Evolutionary conservation across 1,140 invertebrate genomes (phyloP).

Genomic region (Drosophila jambulina): DNA sequence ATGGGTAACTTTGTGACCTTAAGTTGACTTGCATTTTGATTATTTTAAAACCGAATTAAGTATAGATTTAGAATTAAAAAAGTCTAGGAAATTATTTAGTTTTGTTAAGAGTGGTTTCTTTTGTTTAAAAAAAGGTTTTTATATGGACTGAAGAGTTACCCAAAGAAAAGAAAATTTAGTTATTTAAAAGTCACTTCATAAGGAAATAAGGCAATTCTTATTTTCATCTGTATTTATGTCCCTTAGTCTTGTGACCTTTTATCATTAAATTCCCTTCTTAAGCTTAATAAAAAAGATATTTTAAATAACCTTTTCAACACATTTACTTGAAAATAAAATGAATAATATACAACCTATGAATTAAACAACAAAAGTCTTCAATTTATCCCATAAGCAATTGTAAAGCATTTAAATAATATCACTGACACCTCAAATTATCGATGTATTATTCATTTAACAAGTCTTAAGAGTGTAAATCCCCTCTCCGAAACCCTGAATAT

Average conservation of each 20-base stretch:
- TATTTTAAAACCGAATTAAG: background rate
- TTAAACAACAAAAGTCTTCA: background rate
- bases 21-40: background rate
- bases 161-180: background rate
- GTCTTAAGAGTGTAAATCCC: background rate
- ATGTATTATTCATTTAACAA: background rate
- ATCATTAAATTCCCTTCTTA: too few species aligned
- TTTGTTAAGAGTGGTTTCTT: too few species aligned
- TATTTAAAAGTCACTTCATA: background rate
- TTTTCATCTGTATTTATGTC: too few species aligned
- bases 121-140: background rate
- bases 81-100: background rate
- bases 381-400: background rate
- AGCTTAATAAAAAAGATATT: too few species aligned
- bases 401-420: background rate
- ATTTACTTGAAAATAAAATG: too few species aligned
- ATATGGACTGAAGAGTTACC: background rate
- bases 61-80: background rate
- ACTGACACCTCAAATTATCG: background rate
- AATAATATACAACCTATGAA: background rate
- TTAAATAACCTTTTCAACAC: too few species aligned
- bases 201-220: too few species aligned
- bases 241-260: too few species aligned
- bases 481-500: background rate
- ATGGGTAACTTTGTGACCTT: slow-evolving; percentile 1